Percentiles rank a stretch among this genome's conserved stretches.
Evolutionary conservation across 2,113 vertebrate species (phyloP).

Genomic region (Corvus cornix): DNA sequence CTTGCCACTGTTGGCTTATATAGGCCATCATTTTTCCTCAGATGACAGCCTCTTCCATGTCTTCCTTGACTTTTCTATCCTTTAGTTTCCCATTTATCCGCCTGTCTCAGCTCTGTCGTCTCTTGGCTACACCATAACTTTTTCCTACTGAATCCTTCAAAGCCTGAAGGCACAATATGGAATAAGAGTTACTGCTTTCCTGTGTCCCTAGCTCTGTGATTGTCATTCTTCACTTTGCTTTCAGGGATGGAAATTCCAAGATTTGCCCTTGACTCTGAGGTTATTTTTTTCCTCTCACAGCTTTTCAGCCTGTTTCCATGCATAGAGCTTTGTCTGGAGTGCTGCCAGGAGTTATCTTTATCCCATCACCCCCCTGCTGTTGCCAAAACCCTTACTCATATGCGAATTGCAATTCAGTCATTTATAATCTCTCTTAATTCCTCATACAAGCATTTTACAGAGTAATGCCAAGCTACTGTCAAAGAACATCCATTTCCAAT

Average conservation of each 20-base stretch:
- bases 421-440: conserved; percentile 43
- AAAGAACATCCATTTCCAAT: background rate
- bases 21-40: background rate
- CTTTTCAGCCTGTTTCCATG: conserved; percentile 11
- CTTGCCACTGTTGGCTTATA: background rate
- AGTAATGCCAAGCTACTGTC: background rate
- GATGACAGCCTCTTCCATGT: background rate
- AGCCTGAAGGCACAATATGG: background rate
- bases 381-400: conserved; percentile 35
- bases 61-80: background rate
- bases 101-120: background rate
- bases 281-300: conserved; percentile 19
- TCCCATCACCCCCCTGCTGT: conserved; percentile 30
- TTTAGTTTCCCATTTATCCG: background rate
- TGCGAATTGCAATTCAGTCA: background rate
- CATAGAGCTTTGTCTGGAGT: conserved; percentile 8
- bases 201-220: background rate
- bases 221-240: conserved; percentile 5
- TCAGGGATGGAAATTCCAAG: conserved; percentile 22
- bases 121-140: background rate
- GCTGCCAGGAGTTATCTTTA: conserved; percentile 51
- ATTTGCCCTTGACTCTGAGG: conserved; percentile 31
- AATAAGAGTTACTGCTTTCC: background rate
- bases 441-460: background rate
- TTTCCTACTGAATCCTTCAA: background rate